A percentile compares a stretch with the other conserved stretches of the same genome.
Evolutionary conservation across 2,888 invertebrate species (phyloP).

Genomic region (Drosophila melanosoma): DNA sequence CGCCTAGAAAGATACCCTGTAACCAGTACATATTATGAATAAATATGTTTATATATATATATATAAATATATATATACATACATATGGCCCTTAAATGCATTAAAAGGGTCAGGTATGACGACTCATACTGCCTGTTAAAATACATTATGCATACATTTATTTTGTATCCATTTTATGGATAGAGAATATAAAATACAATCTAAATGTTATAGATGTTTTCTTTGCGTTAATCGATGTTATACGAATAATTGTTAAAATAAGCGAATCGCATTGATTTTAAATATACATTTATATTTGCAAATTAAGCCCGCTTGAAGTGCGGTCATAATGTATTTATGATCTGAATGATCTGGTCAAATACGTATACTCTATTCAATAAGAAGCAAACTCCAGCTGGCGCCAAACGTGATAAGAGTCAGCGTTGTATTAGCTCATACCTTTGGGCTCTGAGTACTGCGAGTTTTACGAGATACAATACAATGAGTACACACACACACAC

Average conservation of each 20-base stretch:
- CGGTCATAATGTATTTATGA: conserved; percentile 53
- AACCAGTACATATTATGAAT: not conserved
- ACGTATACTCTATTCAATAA: not conserved
- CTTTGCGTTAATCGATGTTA: conserved; percentile 3
- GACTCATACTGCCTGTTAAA: not conserved
- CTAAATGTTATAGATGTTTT: conserved; percentile 15
- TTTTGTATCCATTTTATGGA: not conserved
- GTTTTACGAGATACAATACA: conserved; percentile 2
- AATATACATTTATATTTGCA: not conserved
- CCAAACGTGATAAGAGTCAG: conserved; percentile 41
- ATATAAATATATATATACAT: not conserved
- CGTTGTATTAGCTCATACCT: conserved; percentile 2
- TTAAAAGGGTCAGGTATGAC: not conserved
- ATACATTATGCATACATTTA: not conserved
- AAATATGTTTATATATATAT: not conserved
- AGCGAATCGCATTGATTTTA: conserved; percentile 1
- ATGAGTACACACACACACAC: conserved; percentile 5
- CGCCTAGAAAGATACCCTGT: not conserved
- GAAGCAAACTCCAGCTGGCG: conserved; percentile 11
- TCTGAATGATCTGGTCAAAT: conserved; percentile 26
- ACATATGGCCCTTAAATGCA: not conserved
- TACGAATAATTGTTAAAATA: not conserved
- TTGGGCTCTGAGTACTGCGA: conserved; percentile 5
- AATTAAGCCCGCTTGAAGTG: not conserved
- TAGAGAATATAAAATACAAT: not conserved